Evolutionary conservation across 2,797 vertebrate species (phyloP).

Genomic region (Myotis daubentonii): DNA sequence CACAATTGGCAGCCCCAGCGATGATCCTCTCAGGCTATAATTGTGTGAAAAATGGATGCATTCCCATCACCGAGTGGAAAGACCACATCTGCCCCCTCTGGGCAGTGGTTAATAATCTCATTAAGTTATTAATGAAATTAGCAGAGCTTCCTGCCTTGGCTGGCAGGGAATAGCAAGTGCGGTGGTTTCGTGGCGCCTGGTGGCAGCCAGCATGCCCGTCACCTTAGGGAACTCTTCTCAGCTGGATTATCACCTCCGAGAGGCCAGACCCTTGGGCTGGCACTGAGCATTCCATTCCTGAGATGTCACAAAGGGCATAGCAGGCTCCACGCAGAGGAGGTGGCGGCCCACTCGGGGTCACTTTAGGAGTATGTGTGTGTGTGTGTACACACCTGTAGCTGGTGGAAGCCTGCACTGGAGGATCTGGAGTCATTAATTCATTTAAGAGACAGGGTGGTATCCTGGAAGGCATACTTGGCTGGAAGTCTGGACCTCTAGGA

Average conservation of each 20-base stretch:
- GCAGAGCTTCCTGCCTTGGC: conserved; percentile 28
- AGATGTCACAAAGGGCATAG: neutral
- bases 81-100: conserved; percentile 51
- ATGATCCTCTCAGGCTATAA: conserved; percentile 57
- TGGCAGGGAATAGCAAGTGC: neutral
- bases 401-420: neutral
- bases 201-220: neutral
- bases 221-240: neutral
- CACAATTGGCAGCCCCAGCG: conserved; percentile 53
- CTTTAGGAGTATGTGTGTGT: neutral
- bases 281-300: neutral
- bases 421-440: neutral
- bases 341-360: neutral
- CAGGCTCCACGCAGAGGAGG: neutral
- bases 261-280: neutral
- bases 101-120: conserved; percentile 66
- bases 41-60: conserved; percentile 64
- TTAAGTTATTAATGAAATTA: conserved; percentile 75
- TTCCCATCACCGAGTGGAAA: conserved; percentile 62
- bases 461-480: neutral
- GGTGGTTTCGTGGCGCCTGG: neutral
- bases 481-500: neutral
- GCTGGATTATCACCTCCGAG: too few relatives aligned
- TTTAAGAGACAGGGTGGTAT: neutral
- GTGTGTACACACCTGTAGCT: neutral